Evolutionary conservation across 1,140 invertebrate genomes (phyloP), one percentile per base, ranked within the genome.

Genomic region (Anagrus nilaparvatae): DNA sequence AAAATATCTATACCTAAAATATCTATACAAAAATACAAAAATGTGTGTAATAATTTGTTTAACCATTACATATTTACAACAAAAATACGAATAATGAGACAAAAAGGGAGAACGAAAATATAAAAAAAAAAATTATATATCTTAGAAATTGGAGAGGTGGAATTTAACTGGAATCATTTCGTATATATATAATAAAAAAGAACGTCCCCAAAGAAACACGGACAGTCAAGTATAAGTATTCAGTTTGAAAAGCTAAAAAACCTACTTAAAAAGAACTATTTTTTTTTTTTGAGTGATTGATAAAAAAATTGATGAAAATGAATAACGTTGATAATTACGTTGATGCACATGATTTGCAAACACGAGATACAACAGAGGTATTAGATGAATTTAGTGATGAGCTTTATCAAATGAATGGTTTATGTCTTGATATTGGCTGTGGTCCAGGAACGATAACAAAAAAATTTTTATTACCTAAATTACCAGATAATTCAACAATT

Each of bases 401-500:
- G 29, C 61, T 85, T 2, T 38, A 39, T 1, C 40, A 53, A 5
- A 65, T 67, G 59, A 32, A 49, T 10, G 66, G 66, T 1, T 53
- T 29, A 37, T 63, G 61, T n/a, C 63, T 89, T 41, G 87, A 91
- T 52, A 73, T 90, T 12, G 87, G 87, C 1, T 86, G 81, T 37
- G 87, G 84, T 0, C 79, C 83, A 13, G 86, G 85, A 0, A 71
- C 78, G 48, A 77, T 87, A 5, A 83, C 82, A 0, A 70, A 72
- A 10, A 70, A 78, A 17, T 59, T 86, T n/a, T 61, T 89, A 8
- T 59, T 77, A 32, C 78, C 77, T 1, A 65, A 71, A 43, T 51
- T 88, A n/a, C 77, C 81, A 14, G 30, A 31, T 0, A 54, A 61
- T 1, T 49, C 56, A 1, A 43, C 29, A 3, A n/a, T 67, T 12